phyloP scores from a whole-genome alignment of 2,888 invertebrate genomes.

The Danaus chrysippus region DNA sequence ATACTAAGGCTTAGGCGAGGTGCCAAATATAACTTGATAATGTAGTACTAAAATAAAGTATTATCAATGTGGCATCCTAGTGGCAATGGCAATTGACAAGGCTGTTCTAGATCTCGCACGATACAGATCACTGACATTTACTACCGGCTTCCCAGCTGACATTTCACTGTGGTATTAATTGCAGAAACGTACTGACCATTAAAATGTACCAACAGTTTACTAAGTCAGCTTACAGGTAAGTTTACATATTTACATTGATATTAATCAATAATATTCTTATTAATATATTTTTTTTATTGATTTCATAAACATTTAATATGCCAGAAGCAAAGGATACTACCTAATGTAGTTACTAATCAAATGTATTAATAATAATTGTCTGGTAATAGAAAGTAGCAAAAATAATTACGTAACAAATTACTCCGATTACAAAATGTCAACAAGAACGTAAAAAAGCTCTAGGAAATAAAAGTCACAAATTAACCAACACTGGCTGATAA shows the following conservation, averaged over 20 bases:
- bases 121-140: constrained; percentile 39
- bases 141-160: constrained; percentile 33
- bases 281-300: too few relatives aligned
- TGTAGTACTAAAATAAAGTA: background rate
- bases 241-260: background rate
- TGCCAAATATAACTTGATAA: too few relatives aligned
- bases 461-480: constrained; percentile 4
- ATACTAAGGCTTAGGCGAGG: too few relatives aligned
- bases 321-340: too few relatives aligned
- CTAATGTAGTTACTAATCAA: too few relatives aligned
- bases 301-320: too few relatives aligned
- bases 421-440: background rate
- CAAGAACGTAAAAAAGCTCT: background rate
- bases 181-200: constrained; percentile 10
- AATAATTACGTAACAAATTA: background rate
- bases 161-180: constrained; percentile 25
- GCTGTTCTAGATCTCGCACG: constrained; percentile 31
- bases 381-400: background rate
- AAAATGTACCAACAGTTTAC: constrained; percentile 13
- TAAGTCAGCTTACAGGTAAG: constrained; percentile 16
- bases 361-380: too few relatives aligned
- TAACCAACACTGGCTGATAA: constrained; percentile 2
- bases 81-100: constrained; percentile 19
- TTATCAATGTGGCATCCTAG: constrained; percentile 16
- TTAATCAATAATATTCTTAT: too few relatives aligned